Evolutionary conservation across 2,888 invertebrate genomes (phyloP), one percentile per base, ranked within the genome.

Genomic region (Empis stercorea): DNA sequence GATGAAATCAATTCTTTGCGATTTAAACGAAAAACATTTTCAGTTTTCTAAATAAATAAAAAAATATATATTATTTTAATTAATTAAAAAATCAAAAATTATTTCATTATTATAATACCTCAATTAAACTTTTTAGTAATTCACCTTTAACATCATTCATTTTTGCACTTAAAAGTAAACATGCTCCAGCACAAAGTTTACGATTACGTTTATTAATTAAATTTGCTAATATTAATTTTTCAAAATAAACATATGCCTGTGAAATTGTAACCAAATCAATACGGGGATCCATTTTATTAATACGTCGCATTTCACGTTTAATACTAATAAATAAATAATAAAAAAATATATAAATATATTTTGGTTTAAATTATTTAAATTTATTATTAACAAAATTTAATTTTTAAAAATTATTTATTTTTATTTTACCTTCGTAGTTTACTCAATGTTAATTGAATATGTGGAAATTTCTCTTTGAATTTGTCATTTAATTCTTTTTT

Each of bases 401-500:
- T 17, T 20, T 41, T 11, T 13, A 15, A 30, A 4, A 30, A 30
- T 14, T n/a, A 20, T 37, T 15, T 16, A 42, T 9, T 20, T 41
- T 34, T 14, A 15, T 48, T 53, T 59, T 73, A 91, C 92, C 93
- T 95, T 71, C 95, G 78, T 47, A 97, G 73, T 75, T 97, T 97
- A 70, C 95, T 96, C 49, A 97, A 75, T 4, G 95, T 94, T 30
- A 97, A 73, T 64, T 95, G 89, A 53, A 97, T 84, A 58, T 88
- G 83, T 0, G 97, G 97, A 72, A 95, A 97, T 62, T 91, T 88
- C 58, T 91, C 92, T 56, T 81, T 79, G 63, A 97, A 97, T 70
- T 95, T 94, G 62, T 96, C 96, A 69, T 97, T 97, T 42, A 97
- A 74, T 68, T 96, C 95, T 65, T 92, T 92, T 70, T 97, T 97